Percentiles rank a stretch among this genome's conserved stretches.
These are phyloP conservation scores for Oreochromis aureus DNA, from an alignment of 2,113 vertebrate species.

Conservation along the genomic window DNA sequence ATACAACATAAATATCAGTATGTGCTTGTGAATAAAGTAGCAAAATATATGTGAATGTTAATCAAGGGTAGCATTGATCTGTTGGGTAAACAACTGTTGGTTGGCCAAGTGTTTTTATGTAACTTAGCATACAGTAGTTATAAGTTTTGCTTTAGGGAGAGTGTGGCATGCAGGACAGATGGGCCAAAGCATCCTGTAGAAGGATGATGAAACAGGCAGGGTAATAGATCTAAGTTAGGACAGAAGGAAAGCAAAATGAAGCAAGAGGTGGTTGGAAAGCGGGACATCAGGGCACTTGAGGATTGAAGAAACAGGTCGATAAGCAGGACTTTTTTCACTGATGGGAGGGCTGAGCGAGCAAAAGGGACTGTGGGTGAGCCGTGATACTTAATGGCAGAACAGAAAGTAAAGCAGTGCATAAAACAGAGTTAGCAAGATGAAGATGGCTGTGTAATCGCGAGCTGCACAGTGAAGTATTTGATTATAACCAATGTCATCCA, in stretches of 20 bases:
- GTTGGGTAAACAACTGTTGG: not conserved
- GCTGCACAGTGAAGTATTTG: not conserved
- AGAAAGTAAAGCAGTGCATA: not conserved
- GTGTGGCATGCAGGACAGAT: not conserved
- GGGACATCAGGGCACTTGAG: constrained; percentile 31
- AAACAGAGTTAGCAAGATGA: not conserved
- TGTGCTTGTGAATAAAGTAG: not conserved
- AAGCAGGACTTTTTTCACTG: not conserved
- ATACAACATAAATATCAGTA: not conserved
- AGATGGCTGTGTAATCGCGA: not conserved
- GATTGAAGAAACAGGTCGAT: constrained; percentile 46
- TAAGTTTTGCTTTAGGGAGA: not conserved
- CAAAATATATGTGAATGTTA: not conserved
- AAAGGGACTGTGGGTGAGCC: not conserved
- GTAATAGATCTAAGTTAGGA: constrained; percentile 9
- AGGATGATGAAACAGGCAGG: not conserved
- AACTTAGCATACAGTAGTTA: not conserved
- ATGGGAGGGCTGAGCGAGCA: not conserved
- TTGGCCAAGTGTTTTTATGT: not conserved
- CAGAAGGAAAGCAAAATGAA: constrained; percentile 7
- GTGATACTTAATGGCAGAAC: not conserved
- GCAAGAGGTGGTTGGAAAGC: not conserved
- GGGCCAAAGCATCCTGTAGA: not conserved
- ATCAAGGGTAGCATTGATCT: not conserved
- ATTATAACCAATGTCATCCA: not conserved